Base-by-base conservation (phyloP, 1,140 invertebrate species). In the Conopomorpha cramerella region DNA sequence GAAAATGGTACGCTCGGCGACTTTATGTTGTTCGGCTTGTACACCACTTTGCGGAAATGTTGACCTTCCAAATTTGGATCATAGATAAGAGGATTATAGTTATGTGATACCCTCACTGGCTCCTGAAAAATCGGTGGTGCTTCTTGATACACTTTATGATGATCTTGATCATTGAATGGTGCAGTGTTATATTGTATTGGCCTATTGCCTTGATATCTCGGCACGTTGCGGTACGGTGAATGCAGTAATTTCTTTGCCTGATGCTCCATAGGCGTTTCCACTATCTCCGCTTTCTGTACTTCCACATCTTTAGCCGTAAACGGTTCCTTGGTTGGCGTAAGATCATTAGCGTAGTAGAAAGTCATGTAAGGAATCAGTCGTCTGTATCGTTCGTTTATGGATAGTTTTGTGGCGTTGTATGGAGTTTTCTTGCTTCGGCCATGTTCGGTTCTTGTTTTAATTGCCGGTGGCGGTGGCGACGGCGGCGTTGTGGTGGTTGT, bases 361-460 rank as follows among this genome's bases (percentile, higher is more conserved):
- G 86, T 89, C 82, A 89, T 88, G 54, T 91, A 91, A 1, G 89
- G 90, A 51, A 92, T 87, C 26, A 91, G 56, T 32, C 90, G 79
- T 44, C 89, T 81, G 50, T 87, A 86, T 26, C 90, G 79, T 65
- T 88, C 84, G 39, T 82, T 83, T 14, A 77, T 61, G 1, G 64
- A 57, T 18, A 78, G 44, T 36, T 64, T 64, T 2, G 70, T 59
- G 18, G 54, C 41, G 43, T 71, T 66, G 7, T 37, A 36, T 19
- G 36, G 52, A 7, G 34, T 14, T 40, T 37, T 43, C 39, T 27
- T 49, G 19, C 49, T 59, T n/a, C n/a, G n/a, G n/a, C n/a, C n/a
- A n/a, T n/a, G n/a, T n/a, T n/a, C n/a, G n/a, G n/a, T n/a, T n/a
- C n/a, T n/a, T n/a, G n/a, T n/a, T 32, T 50, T 47, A 16, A 50